Conservation (phyloP, 2,113 vertebrate genomes). For the Trogon surrucura region DNA sequence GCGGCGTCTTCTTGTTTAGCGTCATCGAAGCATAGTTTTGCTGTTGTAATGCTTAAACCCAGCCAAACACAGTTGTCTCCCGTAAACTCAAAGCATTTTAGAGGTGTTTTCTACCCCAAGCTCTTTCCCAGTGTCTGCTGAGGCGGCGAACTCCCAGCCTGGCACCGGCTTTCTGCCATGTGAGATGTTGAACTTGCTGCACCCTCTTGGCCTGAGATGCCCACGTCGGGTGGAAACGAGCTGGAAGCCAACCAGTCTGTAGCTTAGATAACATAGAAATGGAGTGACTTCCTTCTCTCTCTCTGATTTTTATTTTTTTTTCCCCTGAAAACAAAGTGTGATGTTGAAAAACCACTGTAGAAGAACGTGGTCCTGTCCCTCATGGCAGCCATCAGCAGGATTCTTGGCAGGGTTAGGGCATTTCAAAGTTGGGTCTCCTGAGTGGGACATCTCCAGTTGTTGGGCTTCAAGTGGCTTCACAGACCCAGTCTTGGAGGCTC, state of each 20-base stretch:
- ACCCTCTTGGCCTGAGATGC: not conserved
- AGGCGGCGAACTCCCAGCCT: accelerated
- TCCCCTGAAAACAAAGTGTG: not conserved
- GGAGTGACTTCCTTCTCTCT: not conserved
- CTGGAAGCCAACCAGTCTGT: not conserved
- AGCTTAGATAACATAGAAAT: not conserved
- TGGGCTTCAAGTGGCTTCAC: not conserved
- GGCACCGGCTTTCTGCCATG: accelerated
- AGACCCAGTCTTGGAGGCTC: not conserved
- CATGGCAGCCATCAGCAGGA: accelerated
- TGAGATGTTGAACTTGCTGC: not conserved
- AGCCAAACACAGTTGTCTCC: not conserved
- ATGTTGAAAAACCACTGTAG: not conserved
- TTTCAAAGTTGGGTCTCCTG: not conserved
- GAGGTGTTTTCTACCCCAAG: not conserved
- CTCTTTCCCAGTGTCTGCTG: not conserved
- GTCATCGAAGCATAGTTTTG: not conserved
- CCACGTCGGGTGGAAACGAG: not conserved
- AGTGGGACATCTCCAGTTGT: not conserved
- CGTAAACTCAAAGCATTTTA: not conserved
- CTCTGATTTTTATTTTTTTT: not conserved
- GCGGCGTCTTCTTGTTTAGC: accelerated
- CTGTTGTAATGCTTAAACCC: not conserved
- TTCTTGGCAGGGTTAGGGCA: not conserved
- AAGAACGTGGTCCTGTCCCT: accelerated